Evolutionary conservation across 1,140 invertebrate genomes (phyloP).

Genomic region (Meloidogyne exigua): DNA sequence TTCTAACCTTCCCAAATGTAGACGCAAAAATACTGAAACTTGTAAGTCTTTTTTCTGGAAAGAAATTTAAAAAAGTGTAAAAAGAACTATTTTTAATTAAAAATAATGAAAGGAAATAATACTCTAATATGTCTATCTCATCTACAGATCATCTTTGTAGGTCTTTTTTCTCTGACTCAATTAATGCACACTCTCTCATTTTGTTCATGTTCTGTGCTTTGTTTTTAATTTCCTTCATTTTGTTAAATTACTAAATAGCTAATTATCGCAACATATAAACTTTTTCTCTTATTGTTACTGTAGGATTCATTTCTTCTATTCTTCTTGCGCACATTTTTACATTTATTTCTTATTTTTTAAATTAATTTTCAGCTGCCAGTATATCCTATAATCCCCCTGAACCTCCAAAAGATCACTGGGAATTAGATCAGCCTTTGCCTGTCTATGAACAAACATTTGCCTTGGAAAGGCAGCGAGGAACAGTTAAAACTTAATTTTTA

Average conservation of each 20-base stretch:
- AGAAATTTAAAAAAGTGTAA: not conserved
- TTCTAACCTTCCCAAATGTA: conserved; percentile 55
- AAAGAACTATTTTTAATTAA: not conserved
- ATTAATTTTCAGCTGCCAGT: conserved; percentile 49
- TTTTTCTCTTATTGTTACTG: too few species aligned
- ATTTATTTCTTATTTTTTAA: not conserved
- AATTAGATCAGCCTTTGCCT: conserved; percentile 50
- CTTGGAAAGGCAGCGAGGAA: conserved; percentile 45
- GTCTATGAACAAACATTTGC: conserved; percentile 50
- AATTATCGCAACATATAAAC: too few species aligned
- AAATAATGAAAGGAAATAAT: not conserved
- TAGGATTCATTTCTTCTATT: not conserved
- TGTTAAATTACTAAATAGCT: too few species aligned
- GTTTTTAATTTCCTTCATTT: not conserved
- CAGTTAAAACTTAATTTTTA: conserved; percentile 32
- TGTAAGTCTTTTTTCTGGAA: conserved; percentile 45
- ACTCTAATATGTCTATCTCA: not conserved
- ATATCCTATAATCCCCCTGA: conserved; percentile 62
- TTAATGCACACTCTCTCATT: not conserved
- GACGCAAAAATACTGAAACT: conserved; percentile 59
- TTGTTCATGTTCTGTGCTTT: not conserved
- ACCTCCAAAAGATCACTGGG: conserved; percentile 61
- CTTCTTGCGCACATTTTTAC: not conserved
- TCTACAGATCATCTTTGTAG: not conserved
- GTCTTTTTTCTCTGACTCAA: not conserved